Evolutionary conservation across 2,113 vertebrate species (phyloP).

Genomic region (Bothrops jararaca): DNA sequence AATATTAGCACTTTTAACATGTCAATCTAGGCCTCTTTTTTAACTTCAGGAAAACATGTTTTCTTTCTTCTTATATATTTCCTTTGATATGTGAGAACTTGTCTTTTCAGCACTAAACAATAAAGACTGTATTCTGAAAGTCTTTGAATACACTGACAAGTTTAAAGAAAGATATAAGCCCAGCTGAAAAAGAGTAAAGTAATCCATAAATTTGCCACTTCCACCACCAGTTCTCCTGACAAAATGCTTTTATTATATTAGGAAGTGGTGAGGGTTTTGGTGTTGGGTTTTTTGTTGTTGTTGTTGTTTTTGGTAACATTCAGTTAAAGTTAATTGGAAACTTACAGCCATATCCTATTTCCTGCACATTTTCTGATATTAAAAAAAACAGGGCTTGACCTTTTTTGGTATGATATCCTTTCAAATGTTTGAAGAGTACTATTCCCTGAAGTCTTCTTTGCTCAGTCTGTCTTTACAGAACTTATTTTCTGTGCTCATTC

Average conservation of each 20-base stretch:
- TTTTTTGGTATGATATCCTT: not conserved
- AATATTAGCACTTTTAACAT: not conserved
- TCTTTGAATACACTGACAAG: not conserved
- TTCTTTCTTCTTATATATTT: not conserved
- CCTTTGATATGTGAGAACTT: not conserved
- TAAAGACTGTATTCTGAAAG: not conserved
- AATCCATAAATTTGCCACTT: not conserved
- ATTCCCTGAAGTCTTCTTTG: not conserved
- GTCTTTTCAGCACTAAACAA: not conserved
- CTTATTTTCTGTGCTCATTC: not conserved
- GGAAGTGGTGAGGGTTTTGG: not conserved
- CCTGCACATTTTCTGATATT: not conserved
- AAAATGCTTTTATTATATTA: not conserved
- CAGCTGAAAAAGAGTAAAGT: not conserved
- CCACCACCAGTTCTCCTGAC: not conserved
- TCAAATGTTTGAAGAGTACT: not conserved
- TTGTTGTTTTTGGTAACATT: not conserved
- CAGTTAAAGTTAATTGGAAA: not conserved
- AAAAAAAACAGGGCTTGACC: not conserved
- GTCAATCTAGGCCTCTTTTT: not conserved
- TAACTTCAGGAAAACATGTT: not conserved
- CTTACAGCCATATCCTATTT: not conserved
- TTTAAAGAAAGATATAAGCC: not conserved
- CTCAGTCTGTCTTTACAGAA: not conserved
- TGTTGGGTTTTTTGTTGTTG: not conserved